phyloP scores from a whole-genome alignment of 2,797 vertebrate genomes.

The Cygnus olor region DNA sequence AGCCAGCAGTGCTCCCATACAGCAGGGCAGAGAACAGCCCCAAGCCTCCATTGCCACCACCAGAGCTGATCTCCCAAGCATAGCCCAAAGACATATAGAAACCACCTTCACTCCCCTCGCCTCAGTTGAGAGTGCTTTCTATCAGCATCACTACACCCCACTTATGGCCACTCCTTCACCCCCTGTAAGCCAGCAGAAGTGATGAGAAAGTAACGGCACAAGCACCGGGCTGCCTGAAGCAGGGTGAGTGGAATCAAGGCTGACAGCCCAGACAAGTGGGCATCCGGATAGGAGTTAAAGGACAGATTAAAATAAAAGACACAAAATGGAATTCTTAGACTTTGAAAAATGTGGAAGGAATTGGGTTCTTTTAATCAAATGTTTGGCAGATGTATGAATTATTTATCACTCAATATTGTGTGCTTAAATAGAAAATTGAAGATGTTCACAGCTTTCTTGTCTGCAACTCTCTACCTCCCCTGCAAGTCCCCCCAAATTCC shows the following conservation, averaged over 20 bases:
- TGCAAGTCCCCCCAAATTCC: slow-evolving; percentile 1
- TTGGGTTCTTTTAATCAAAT: slow-evolving; percentile 82
- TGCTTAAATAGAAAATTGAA: slow-evolving; percentile 80
- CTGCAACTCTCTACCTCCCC: slow-evolving; percentile 18
- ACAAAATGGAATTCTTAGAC: slow-evolving; percentile 75
- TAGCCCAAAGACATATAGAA: neutral
- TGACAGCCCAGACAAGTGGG: slow-evolving; percentile 55
- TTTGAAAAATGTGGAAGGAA: slow-evolving; percentile 77
- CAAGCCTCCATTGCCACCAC: neutral
- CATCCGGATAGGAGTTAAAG: slow-evolving; percentile 69
- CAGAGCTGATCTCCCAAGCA: neutral
- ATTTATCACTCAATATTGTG: slow-evolving; percentile 83
- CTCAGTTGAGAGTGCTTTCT: neutral
- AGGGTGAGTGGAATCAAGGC: slow-evolving; percentile 58
- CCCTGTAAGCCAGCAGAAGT: neutral
- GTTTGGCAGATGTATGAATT: slow-evolving; percentile 83
- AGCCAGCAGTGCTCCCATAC: neutral
- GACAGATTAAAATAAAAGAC: slow-evolving; percentile 73
- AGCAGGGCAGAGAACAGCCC: neutral
- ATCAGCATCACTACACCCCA: neutral
- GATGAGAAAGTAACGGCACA: slow-evolving; percentile 44
- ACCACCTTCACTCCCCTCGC: neutral
- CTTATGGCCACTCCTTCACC: neutral
- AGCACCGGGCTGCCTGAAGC: slow-evolving; percentile 17
- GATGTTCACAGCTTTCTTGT: slow-evolving; percentile 62